Percentiles rank a stretch among this genome's conserved stretches.
Conservation (phyloP, 2,113 vertebrate genomes). For the Balaeniceps rex region DNA sequence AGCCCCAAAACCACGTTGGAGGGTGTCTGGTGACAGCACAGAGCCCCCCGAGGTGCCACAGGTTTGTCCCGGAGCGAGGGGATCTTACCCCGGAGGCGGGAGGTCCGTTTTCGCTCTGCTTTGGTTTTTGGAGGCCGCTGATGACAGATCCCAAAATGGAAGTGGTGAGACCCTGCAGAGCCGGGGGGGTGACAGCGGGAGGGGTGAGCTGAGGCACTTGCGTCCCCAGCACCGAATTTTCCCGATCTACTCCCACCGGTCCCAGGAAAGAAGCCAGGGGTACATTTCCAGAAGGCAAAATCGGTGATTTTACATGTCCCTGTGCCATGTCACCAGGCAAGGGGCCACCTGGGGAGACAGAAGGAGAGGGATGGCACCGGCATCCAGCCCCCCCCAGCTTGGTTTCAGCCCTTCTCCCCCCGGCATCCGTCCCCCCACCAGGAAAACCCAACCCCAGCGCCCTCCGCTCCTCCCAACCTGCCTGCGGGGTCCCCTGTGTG, state of each 20-base stretch:
- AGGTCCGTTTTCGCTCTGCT: slow-evolving; percentile 61
- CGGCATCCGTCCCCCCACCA: not conserved
- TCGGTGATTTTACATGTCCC: slow-evolving; percentile 70
- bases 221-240: slow-evolving; percentile 68
- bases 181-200: slow-evolving; percentile 41
- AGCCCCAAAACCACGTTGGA: not conserved
- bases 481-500: not conserved
- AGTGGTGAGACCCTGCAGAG: slow-evolving; percentile 73
- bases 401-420: not conserved
- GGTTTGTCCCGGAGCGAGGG: too few relatives aligned
- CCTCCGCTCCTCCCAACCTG: not conserved
- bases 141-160: slow-evolving; percentile 76
- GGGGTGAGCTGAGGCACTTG: slow-evolving; percentile 70
- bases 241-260: slow-evolving; percentile 72
- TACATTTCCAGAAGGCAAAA: slow-evolving; percentile 42
- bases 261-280: slow-evolving; percentile 62
- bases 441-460: not conserved
- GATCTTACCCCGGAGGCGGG: slow-evolving; percentile 74
- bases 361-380: too few relatives aligned
- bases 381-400: too few relatives aligned
- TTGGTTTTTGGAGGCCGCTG: slow-evolving; percentile 67
- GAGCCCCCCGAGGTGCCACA: not conserved
- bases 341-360: slow-evolving; percentile 62
- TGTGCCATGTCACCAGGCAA: slow-evolving; percentile 71
- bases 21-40: too few relatives aligned